Percentiles rank a stretch among this genome's conserved stretches.
Evolutionary conservation across 2,888 invertebrate genomes (phyloP).

Genomic region (Mechanitis messenoides): DNA sequence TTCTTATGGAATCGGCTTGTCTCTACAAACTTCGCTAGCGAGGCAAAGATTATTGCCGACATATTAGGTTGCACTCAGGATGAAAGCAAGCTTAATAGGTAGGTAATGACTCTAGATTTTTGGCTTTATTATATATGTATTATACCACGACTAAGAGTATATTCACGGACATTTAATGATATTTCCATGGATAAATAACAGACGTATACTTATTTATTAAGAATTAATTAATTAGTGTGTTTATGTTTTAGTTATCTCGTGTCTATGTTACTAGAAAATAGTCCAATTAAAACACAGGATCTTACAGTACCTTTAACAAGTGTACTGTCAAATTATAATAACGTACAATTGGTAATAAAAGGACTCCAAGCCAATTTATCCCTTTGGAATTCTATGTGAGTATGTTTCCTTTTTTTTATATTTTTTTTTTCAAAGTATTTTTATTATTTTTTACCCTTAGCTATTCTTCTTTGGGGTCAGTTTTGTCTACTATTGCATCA

Average conservation of each 20-base stretch:
- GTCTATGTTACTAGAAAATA: slow-evolving; percentile 51
- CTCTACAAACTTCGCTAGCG: slow-evolving; percentile 76
- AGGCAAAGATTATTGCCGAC: slow-evolving; percentile 75
- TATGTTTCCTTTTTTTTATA: slow-evolving; percentile 13
- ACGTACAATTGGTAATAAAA: slow-evolving; percentile 72
- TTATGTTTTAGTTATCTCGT: slow-evolving; percentile 49
- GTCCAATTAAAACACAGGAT: slow-evolving; percentile 62
- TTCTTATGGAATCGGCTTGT: slow-evolving; percentile 78
- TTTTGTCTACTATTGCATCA: slow-evolving; percentile 47
- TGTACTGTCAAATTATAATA: slow-evolving; percentile 70
- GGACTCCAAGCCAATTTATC: slow-evolving; percentile 62
- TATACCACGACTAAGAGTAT: too few relatives aligned
- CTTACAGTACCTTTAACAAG: slow-evolving; percentile 60
- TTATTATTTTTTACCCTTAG: slow-evolving; percentile 34
- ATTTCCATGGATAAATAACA: too few relatives aligned
- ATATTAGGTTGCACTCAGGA: slow-evolving; percentile 79
- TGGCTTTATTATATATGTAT: too few relatives aligned
- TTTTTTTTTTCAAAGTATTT: not conserved
- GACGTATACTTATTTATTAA: too few relatives aligned
- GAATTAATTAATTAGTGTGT: too few relatives aligned
- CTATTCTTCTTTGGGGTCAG: slow-evolving; percentile 51
- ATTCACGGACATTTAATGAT: too few relatives aligned
- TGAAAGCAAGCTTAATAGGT: slow-evolving; percentile 73
- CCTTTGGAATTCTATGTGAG: slow-evolving; percentile 58
- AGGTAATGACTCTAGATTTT: slow-evolving; percentile 18